phyloP scores from a whole-genome alignment of 2,797 vertebrate genomes.

The Sebastes matsubarae region DNA sequence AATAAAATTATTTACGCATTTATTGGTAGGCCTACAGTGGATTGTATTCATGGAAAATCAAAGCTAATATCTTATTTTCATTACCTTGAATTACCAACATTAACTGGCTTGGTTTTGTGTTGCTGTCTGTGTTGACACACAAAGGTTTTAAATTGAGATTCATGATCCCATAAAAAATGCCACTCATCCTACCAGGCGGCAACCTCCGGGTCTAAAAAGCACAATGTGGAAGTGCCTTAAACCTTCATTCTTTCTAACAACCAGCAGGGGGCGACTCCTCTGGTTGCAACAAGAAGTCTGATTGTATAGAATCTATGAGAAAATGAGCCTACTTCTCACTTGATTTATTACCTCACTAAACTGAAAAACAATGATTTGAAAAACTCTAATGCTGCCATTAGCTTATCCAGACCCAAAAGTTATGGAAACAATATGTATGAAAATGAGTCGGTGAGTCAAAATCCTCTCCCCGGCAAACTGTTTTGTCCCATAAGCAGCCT shows the following conservation, averaged over 20 bases:
- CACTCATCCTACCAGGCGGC: no score
- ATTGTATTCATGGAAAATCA: not conserved
- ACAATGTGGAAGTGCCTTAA: no score
- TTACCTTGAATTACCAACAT: not conserved
- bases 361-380: slow-evolving; percentile 16
- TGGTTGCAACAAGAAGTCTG: no score
- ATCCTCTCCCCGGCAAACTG: slow-evolving; percentile 59
- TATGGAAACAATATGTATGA: slow-evolving; percentile 77
- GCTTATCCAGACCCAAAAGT: slow-evolving; percentile 61
- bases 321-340: no score
- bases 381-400: slow-evolving; percentile 26
- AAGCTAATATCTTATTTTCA: not conserved
- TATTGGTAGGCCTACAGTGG: not conserved
- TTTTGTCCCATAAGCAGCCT: slow-evolving; percentile 69
- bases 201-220: no score
- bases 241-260: no score
- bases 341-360: no score
- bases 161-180: no score
- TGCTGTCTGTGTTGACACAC: not conserved
- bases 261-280: no score
- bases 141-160: no score
- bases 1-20: no score
- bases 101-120: not conserved
- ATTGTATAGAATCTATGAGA: no score
- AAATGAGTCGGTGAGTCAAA: slow-evolving; percentile 70